A percentile compares a stretch with the other conserved stretches of the same genome.
Conservation (phyloP, 35 echinoderm and acorn worm species). For the Strongylocentrotus purpuratus region DNA sequence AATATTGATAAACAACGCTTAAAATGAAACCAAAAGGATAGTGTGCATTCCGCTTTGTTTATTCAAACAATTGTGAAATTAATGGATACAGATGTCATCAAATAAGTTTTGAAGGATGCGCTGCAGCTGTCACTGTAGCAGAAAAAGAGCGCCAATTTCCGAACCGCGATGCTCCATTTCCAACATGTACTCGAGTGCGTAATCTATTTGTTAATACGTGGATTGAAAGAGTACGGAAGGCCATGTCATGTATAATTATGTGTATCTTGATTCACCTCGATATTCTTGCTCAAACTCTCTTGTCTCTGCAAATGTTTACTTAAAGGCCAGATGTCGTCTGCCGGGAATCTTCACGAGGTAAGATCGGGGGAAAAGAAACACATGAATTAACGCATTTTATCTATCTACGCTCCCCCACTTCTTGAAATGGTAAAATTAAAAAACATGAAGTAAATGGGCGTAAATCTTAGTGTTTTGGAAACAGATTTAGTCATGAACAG, state of each 20-base stretch:
- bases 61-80: conserved; percentile 13
- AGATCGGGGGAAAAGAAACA: not conserved
- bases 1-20: not conserved
- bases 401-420: not conserved
- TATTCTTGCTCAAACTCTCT: conserved; percentile 1
- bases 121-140: conserved; percentile 13
- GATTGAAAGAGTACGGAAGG: not conserved
- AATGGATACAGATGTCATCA: conserved; percentile 38
- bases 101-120: not conserved
- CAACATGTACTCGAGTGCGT: conserved; percentile 3
- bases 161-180: conserved; percentile 24
- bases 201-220: conserved; percentile 19
- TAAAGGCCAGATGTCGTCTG: conserved; percentile 37
- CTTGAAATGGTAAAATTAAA: not conserved
- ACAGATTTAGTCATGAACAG: not conserved
- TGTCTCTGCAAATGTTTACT: conserved; percentile 40
- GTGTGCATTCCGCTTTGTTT: not conserved
- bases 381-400: conserved; percentile 9
- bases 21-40: not conserved
- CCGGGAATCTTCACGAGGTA: not conserved
- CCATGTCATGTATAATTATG: conserved; percentile 45
- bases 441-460: not conserved
- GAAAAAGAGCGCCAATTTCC: conserved; percentile 26
- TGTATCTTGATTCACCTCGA: conserved; percentile 27
- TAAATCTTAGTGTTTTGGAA: not conserved